Evolutionary conservation across 64 coral and sea anemone species (phyloP), one percentile per base, ranked within the genome.

Genomic region (Montipora efflorescens): DNA sequence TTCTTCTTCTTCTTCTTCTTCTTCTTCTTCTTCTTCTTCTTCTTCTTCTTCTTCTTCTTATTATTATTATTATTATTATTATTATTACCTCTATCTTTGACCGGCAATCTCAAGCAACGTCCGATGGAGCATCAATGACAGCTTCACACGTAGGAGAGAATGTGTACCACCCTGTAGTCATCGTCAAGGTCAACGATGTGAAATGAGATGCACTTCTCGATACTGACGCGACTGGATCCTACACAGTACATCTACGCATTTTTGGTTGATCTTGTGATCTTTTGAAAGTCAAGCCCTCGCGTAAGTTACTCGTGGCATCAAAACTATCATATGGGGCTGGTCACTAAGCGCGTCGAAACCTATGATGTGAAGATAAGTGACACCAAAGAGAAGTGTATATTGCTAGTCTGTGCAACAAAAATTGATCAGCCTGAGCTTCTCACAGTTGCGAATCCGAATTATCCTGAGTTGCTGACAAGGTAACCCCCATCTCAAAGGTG

Each of bases 101-200:
- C 51, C 69, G 69, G 69, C 5, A 20, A 28, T 18, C 8, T 72
- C 22, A 72, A 5, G 28, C 36, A 74, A 20, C 15, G 74, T 67
- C 47, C 53, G 57, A 61, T 13, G 5, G 25, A 20, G 47, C 73
- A 55, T 74, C 68, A 77, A 58, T 89, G 87, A 89, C 75, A 79
- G 88, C 88, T 19, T 52, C 81, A 52, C 51, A 84, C 57, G 21
- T 77, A 5, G 64, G 75, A 7, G 19, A 89, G 55, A 78, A 90
- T n/a, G 88, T 90, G 12, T 90, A 75, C 77, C 88, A 90, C 28
- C 88, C 73, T 6, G 74, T 90, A 36, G 88, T 90, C 51, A 67
- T 90, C 50, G 76, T 90, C 16, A 90, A 79, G 64, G 88, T 90
- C 10, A 90, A 90, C 70, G 74, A 52, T 77, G 88, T 90, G n/a